Percentiles rank a stretch among this genome's conserved stretches.
These are phyloP conservation scores for Ctenoplectra terminalis DNA, from an alignment of 1,140 invertebrate genomes.

Conservation along the genomic window DNA sequence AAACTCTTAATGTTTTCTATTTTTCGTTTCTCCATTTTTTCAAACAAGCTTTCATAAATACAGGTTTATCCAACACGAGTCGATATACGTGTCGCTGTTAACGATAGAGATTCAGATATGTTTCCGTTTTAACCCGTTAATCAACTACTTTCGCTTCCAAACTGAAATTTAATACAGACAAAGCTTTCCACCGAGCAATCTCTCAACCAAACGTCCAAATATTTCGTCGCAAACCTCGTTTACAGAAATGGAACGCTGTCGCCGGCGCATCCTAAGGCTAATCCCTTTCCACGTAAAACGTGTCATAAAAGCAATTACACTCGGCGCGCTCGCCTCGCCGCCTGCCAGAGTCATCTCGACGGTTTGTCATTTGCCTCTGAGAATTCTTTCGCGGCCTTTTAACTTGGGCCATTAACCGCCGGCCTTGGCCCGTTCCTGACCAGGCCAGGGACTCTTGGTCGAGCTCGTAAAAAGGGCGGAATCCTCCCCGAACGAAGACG, in stretches of 20 bases:
- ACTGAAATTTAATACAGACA: no score
- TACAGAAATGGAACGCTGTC: not conserved
- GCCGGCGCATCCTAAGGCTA: not conserved
- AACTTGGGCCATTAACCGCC: conserved; percentile 40
- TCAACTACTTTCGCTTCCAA: no score
- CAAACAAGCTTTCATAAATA: no score
- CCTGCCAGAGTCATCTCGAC: not conserved
- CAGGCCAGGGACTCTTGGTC: not conserved
- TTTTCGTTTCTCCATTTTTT: no score
- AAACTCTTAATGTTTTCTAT: no score
- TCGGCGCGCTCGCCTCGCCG: conserved; percentile 23
- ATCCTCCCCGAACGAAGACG: conserved; percentile 12
- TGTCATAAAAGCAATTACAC: conserved; percentile 73
- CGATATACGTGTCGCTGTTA: no score
- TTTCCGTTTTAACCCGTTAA: no score
- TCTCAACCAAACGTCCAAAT: not conserved
- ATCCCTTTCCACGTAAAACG: conserved; percentile 72
- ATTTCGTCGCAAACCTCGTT: not conserved
- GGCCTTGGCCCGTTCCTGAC: not conserved
- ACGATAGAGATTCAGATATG: no score
- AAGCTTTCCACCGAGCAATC: not conserved
- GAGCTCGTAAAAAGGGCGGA: conserved; percentile 40
- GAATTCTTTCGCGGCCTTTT: conserved; percentile 51
- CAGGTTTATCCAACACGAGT: no score
- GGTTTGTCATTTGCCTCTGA: conserved; percentile 71